Conservation (phyloP, 2,888 invertebrate genomes). For the Globia sparganii region DNA sequence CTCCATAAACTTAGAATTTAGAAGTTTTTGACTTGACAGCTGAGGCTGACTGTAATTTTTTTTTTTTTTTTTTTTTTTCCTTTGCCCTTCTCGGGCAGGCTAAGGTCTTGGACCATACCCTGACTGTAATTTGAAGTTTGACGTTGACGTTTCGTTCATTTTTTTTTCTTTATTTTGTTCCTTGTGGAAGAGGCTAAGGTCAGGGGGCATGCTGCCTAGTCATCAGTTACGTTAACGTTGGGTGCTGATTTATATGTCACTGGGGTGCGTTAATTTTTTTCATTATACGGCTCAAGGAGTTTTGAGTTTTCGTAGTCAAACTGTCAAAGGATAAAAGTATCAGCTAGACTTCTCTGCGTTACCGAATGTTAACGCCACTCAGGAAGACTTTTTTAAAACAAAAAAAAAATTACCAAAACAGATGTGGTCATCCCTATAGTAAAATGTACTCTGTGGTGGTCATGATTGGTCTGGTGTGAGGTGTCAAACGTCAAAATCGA, state of each 20-base stretch:
- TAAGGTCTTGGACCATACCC: too few species aligned
- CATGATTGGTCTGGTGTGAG: too few species aligned
- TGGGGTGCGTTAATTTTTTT: background rate
- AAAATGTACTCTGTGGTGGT: too few species aligned
- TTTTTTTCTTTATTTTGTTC: too few species aligned
- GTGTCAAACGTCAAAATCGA: background rate
- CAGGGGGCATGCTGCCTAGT: too few species aligned
- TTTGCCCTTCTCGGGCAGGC: too few species aligned
- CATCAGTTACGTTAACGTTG: too few species aligned
- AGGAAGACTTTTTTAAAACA: background rate
- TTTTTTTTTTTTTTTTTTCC: too few species aligned
- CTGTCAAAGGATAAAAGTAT: background rate
- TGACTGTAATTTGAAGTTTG: background rate
- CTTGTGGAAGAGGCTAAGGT: too few species aligned
- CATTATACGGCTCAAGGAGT: background rate
- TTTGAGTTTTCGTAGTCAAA: background rate
- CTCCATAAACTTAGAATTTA: too few species aligned
- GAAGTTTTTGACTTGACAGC: background rate
- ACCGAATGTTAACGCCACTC: background rate
- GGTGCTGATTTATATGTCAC: too few species aligned
- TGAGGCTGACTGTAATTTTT: background rate
- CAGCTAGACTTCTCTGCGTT: background rate
- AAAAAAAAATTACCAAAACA: background rate
- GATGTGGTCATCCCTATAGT: too few species aligned
- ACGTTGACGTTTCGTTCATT: conserved; percentile 1